Conservation (phyloP, 2,888 invertebrate genomes). For the Tillus elongatus region DNA sequence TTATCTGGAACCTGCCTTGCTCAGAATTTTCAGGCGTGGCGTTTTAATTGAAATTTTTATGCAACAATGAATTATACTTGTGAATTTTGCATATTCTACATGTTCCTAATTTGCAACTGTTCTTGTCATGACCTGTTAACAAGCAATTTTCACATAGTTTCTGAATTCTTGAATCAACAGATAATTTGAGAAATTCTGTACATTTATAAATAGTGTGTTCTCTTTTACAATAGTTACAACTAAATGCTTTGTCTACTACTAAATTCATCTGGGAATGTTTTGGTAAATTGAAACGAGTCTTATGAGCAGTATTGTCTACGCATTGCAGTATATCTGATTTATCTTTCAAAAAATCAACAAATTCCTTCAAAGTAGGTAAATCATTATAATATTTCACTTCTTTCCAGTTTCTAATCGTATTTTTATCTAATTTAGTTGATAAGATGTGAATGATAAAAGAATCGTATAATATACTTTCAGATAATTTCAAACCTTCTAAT, state of each 20-base stretch:
- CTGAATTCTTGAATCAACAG: not conserved
- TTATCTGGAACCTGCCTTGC: too few species aligned
- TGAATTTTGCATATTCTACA: not conserved
- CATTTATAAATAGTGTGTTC: constrained; percentile 3
- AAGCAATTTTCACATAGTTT: constrained; percentile 2
- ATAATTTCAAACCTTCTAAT: too few species aligned
- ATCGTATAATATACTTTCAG: too few species aligned
- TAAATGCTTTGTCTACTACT: not conserved
- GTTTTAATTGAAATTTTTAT: not conserved
- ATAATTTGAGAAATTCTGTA: not conserved
- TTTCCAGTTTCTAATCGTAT: too few species aligned
- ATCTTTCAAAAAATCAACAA: constrained; percentile 10
- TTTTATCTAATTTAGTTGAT: too few species aligned
- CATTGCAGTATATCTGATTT: constrained; percentile 3
- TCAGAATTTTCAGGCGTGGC: too few species aligned
- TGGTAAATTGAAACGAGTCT: too few species aligned
- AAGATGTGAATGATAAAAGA: too few species aligned
- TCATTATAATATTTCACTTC: too few species aligned
- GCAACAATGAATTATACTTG: constrained; percentile 1
- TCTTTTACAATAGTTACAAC: constrained; percentile 2
- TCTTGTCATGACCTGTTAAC: not conserved
- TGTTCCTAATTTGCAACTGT: constrained; percentile 3
- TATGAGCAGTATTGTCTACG: too few species aligned
- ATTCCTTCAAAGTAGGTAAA: too few species aligned
- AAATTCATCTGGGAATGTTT: too few species aligned